Conservation (phyloP, 2,113 vertebrate species). For the Rhea americana region DNA sequence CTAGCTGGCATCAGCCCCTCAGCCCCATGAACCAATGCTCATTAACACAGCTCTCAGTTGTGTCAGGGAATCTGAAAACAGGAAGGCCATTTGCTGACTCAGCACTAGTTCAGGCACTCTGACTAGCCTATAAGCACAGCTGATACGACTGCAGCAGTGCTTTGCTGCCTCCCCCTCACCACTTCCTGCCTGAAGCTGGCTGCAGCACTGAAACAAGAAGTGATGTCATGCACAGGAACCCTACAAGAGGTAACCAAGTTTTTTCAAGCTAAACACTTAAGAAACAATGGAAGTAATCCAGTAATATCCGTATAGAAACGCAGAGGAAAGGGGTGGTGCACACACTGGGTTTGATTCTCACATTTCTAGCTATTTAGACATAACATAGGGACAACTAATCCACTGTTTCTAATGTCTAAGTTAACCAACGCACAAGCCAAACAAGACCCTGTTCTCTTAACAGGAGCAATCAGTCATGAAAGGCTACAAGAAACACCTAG, state of each 20-base stretch:
- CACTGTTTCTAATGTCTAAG: not conserved
- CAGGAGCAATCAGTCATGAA: not conserved
- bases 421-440: not conserved
- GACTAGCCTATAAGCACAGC: not conserved
- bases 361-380: not conserved
- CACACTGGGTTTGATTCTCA: not conserved
- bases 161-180: not conserved
- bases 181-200: slow-evolving; percentile 58
- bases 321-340: not conserved
- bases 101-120: slow-evolving; percentile 19
- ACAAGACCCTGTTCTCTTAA: not conserved
- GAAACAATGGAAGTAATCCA: slow-evolving; percentile 41
- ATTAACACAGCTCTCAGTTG: not conserved
- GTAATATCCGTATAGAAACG: not conserved
- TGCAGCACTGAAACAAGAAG: slow-evolving; percentile 12
- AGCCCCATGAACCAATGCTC: not conserved
- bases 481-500: not conserved
- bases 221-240: slow-evolving; percentile 57
- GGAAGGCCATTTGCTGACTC: slow-evolving; percentile 54
- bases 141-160: not conserved
- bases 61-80: slow-evolving; percentile 23
- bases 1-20: slow-evolving; percentile 29
- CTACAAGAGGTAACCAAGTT: not conserved
- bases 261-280: slow-evolving; percentile 7
- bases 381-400: not conserved